Evolutionary conservation across 2,797 vertebrate species (phyloP).

Genomic region (Melanotaenia boesemani): DNA sequence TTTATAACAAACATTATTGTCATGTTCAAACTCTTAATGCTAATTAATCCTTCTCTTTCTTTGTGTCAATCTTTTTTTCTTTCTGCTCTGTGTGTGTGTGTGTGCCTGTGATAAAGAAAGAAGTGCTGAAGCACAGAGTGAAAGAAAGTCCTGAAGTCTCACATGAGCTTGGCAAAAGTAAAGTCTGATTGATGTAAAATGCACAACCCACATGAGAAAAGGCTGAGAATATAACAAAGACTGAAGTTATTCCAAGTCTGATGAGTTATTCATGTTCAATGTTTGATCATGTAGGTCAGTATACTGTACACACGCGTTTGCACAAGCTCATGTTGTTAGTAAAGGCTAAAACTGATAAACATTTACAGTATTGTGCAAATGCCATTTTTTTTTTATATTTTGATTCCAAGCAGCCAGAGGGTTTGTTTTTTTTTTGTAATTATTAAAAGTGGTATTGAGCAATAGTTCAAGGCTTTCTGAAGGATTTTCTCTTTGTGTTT

Average conservation of each 20-base stretch:
- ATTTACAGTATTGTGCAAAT: not conserved
- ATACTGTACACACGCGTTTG: not conserved
- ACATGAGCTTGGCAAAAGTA: constrained; percentile 22
- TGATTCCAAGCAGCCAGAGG: not conserved
- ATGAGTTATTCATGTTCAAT: constrained; percentile 6
- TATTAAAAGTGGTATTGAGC: not conserved
- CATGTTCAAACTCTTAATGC: constrained; percentile 16
- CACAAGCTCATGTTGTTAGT: not conserved
- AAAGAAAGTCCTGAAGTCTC: constrained; percentile 31
- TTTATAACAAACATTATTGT: not conserved
- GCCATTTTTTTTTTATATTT: not conserved
- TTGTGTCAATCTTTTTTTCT: constrained; percentile 7
- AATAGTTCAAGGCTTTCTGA: not conserved
- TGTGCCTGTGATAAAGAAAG: not conserved
- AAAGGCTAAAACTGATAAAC: not conserved
- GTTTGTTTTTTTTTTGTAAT: no score
- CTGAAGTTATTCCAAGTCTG: constrained; percentile 17
- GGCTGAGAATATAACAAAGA: constrained; percentile 9
- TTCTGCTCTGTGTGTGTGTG: constrained; percentile 15
- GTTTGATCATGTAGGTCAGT: not conserved
- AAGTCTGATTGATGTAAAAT: constrained; percentile 48
- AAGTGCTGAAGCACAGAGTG: constrained; percentile 16
- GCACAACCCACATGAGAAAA: constrained; percentile 18
- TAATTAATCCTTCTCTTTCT: constrained; percentile 22
- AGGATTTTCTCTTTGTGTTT: not conserved